Evolutionary conservation across 2,113 vertebrate genomes (phyloP).

Genomic region (Gallinago undulata): DNA sequence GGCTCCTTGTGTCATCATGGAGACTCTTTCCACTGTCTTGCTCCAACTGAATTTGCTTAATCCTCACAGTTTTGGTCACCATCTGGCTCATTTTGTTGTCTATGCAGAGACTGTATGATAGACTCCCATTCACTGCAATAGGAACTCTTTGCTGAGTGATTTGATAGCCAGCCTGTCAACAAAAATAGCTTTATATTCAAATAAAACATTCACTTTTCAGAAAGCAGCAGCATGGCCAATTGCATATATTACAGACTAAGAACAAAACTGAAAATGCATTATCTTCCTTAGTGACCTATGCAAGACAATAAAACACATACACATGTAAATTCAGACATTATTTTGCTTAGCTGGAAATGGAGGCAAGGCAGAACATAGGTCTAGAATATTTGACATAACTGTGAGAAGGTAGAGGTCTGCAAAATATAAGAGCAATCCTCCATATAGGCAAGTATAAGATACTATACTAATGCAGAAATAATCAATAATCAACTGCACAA

Average conservation of each 20-base stretch:
- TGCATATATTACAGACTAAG: background rate
- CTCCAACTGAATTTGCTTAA: constrained; percentile 97
- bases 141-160: constrained; percentile 95
- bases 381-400: background rate
- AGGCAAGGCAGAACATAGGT: background rate
- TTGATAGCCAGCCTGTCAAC: constrained; percentile 92
- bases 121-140: constrained; percentile 84
- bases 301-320: background rate
- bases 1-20: constrained; percentile 83
- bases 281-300: background rate
- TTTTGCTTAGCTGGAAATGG: background rate
- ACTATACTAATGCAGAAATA: background rate
- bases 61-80: constrained; percentile 78
- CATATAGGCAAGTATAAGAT: background rate
- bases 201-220: background rate
- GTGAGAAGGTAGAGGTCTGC: background rate
- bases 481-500: background rate
- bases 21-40: constrained; percentile 99
- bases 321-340: background rate
- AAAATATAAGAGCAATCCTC: background rate
- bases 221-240: background rate
- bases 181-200: constrained; percentile 15
- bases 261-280: background rate
- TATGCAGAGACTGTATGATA: constrained; percentile 78
- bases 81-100: constrained; percentile 76